phyloP scores from a whole-genome alignment of 2,113 vertebrate species.

The Aphelocoma coerulescens region DNA sequence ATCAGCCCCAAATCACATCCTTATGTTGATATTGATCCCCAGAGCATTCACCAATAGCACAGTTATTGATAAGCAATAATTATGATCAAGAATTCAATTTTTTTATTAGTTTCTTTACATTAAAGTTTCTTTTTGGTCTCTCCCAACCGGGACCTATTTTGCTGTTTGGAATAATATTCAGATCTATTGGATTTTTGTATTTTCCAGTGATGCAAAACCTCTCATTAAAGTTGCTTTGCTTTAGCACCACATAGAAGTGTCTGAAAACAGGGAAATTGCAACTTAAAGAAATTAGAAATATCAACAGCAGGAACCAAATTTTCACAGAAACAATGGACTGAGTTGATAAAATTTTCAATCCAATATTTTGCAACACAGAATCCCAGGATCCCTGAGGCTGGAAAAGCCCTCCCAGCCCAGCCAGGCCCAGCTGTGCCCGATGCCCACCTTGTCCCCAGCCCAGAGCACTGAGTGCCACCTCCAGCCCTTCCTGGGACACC shows the following conservation, averaged over 20 bases:
- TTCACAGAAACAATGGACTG: neutral
- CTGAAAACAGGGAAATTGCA: neutral
- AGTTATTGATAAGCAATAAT: neutral
- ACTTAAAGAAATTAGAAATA: neutral
- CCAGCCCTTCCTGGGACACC: neutral
- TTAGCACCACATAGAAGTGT: neutral
- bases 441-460: neutral
- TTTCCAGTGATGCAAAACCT: neutral
- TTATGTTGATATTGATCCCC: neutral
- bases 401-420: neutral
- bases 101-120: neutral
- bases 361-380: neutral
- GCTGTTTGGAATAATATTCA: neutral
- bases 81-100: neutral
- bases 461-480: neutral
- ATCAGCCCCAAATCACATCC: neutral
- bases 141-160: neutral
- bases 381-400: fast-evolving
- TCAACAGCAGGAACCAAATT: neutral
- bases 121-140: neutral
- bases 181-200: neutral
- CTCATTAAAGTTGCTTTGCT: neutral
- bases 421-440: neutral
- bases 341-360: neutral
- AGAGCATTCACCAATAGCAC: neutral